Evolutionary conservation across 2,797 vertebrate species (phyloP).

Genomic region (Mionectes olivaceus): DNA sequence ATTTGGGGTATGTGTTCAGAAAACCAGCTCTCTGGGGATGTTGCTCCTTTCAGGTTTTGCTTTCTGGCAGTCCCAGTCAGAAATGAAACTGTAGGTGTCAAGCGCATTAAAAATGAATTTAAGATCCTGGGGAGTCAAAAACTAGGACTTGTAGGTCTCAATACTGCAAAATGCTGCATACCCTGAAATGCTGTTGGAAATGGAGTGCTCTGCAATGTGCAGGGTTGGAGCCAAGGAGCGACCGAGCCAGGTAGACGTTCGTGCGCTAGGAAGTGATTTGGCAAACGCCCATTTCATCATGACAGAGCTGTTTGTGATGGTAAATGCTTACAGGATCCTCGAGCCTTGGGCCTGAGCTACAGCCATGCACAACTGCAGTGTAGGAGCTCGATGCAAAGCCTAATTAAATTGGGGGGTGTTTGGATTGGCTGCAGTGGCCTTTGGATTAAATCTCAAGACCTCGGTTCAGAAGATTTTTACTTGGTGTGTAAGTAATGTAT

Average conservation of each 20-base stretch:
- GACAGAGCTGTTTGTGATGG: constrained; percentile 18
- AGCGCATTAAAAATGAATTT: background rate
- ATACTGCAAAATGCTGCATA: background rate
- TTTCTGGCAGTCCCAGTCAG: background rate
- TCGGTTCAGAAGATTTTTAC: background rate
- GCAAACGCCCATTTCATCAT: background rate
- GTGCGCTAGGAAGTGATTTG: background rate
- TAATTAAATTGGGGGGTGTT: background rate
- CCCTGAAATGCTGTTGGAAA: background rate
- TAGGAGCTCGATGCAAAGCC: background rate
- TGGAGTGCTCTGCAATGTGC: background rate
- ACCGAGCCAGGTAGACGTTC: background rate
- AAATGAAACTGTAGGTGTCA: background rate
- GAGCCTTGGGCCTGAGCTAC: background rate
- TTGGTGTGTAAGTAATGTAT: background rate
- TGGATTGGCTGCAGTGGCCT: background rate
- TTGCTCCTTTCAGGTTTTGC: background rate
- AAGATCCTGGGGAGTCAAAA: background rate
- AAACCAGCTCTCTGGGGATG: background rate
- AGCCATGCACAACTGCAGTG: background rate
- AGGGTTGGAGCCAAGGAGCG: background rate
- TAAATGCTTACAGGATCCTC: background rate
- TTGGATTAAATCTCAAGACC: background rate
- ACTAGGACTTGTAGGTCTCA: background rate
- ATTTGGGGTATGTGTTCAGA: background rate